These are phyloP conservation scores for Pholis gunnellus DNA, from an alignment of 2,113 vertebrate genomes.

Conservation along the genomic window DNA sequence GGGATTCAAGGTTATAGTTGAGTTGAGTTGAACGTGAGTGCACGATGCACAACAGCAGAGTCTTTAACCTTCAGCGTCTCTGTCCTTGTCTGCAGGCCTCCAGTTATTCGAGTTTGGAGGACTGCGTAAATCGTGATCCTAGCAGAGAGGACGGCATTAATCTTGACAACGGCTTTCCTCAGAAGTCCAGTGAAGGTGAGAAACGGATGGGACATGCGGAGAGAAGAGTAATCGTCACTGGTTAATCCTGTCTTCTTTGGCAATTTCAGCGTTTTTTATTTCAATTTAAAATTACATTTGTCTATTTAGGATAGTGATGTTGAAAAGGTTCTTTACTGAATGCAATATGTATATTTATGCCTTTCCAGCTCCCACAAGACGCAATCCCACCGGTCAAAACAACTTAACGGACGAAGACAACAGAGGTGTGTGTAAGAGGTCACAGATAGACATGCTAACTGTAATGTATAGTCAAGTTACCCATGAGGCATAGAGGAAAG, in stretches of 20 bases:
- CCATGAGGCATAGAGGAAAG: neutral
- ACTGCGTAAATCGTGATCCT: constrained; percentile 12
- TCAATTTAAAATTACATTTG: neutral
- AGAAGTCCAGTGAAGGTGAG: constrained; percentile 41
- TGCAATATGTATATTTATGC: neutral
- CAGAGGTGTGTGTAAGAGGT: constrained; percentile 19
- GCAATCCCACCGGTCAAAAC: constrained; percentile 34
- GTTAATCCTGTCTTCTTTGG: neutral
- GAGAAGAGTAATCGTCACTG: neutral
- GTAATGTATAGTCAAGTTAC: neutral
- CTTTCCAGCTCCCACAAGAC: constrained; percentile 38
- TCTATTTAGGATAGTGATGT: neutral
- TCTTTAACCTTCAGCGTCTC: neutral
- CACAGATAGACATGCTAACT: neutral
- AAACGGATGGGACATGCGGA: neutral
- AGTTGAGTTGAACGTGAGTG: neutral
- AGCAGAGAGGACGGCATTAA: constrained; percentile 15
- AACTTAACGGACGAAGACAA: constrained; percentile 36
- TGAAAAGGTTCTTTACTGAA: neutral
- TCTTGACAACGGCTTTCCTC: neutral
- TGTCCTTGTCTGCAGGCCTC: constrained; percentile 64
- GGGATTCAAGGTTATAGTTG: neutral
- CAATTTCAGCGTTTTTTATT: neutral
- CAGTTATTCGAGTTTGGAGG: constrained; percentile 75
- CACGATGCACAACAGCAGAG: neutral